A percentile compares a stretch with the other conserved stretches of the same genome.
Evolutionary conservation across 1,140 invertebrate genomes (phyloP).

Genomic region (Pseudomyrmex pallidus): DNA sequence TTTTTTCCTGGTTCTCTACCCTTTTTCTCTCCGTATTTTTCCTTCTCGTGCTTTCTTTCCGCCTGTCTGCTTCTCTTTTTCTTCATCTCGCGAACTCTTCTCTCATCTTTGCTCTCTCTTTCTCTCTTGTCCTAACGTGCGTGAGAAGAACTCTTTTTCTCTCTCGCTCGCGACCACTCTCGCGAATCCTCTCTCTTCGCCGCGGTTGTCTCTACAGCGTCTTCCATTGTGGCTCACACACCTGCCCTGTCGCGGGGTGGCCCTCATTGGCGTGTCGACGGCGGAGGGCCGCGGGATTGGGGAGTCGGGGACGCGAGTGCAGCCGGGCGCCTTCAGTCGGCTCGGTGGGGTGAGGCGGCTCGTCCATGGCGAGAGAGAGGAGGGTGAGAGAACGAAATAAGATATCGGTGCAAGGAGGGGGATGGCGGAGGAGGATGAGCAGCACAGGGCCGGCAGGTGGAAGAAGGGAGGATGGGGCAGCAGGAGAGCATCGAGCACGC

Average conservation of each 20-base stretch:
- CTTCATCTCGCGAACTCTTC: conserved; percentile 19
- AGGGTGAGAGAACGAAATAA: conserved; percentile 78
- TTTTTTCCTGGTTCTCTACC: neutral
- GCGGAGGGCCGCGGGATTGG: conserved; percentile 63
- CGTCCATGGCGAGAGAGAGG: conserved; percentile 52
- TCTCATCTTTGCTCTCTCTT: conserved; percentile 27
- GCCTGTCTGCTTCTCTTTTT: neutral
- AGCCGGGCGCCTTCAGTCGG: conserved; percentile 39
- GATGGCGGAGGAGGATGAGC: conserved; percentile 15
- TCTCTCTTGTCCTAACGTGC: neutral
- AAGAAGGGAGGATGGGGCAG: conserved; percentile 51
- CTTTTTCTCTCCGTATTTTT: neutral
- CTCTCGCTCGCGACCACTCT: conserved; percentile 22
- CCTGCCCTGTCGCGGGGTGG: conserved; percentile 76
- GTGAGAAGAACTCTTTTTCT: neutral
- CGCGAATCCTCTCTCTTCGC: conserved; percentile 56
- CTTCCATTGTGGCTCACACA: conserved; percentile 80
- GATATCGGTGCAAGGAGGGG: conserved; percentile 76
- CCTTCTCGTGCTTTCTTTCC: conserved; percentile 5
- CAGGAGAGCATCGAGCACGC: conserved; percentile 54
- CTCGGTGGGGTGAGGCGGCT: conserved; percentile 48
- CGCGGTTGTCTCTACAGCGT: conserved; percentile 70
- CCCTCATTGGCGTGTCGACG: conserved; percentile 76
- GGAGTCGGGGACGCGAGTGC: conserved; percentile 29
- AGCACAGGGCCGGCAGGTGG: conserved; percentile 37